Evolutionary conservation across 2,888 invertebrate species (phyloP).

Genomic region (Papilio protenor): DNA sequence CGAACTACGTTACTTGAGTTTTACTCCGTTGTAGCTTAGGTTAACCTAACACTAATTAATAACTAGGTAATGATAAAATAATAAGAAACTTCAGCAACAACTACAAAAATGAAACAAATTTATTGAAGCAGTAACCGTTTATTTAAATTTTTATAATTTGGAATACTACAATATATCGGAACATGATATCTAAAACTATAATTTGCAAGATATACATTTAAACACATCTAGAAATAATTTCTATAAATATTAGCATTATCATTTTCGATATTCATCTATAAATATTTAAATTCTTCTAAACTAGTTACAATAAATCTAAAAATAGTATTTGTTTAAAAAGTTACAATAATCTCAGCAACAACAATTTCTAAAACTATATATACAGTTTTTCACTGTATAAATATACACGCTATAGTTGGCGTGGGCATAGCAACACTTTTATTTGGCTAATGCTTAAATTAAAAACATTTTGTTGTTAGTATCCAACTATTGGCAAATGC

Average conservation of each 20-base stretch:
- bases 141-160: neutral
- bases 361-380: neutral
- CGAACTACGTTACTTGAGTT: no score
- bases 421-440: neutral
- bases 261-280: neutral
- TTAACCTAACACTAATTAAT: no score
- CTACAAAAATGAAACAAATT: neutral
- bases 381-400: neutral
- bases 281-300: neutral
- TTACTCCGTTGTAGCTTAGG: no score
- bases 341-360: neutral
- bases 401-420: constrained; percentile 15
- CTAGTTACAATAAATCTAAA: neutral
- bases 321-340: neutral
- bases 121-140: neutral
- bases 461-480: constrained; percentile 16
- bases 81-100: neutral
- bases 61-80: no score
- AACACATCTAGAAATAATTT: neutral
- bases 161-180: neutral
- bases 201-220: neutral
- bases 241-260: neutral
- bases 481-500: constrained; percentile 36
- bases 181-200: neutral
- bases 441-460: constrained; percentile 26